Evolutionary conservation across 2,797 vertebrate species (phyloP).

Genomic region (Mus caroli): DNA sequence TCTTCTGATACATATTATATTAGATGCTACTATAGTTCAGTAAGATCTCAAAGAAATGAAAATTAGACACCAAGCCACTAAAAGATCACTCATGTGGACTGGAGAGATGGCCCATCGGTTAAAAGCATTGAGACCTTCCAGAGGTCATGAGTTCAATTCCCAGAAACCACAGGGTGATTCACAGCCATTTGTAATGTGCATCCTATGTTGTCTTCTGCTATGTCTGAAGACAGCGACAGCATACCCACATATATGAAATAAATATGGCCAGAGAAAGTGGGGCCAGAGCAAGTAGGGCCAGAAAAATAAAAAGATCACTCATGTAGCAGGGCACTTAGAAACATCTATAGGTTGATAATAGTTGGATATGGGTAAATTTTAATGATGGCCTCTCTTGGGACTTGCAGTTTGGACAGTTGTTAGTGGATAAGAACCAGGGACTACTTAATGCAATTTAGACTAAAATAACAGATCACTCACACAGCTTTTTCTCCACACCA

Average conservation of each 20-base stretch:
- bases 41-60: not conserved
- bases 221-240: too few species aligned
- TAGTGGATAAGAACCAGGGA: not conserved
- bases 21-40: not conserved
- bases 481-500: not conserved
- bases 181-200: too few species aligned
- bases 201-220: too few species aligned
- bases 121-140: too few species aligned
- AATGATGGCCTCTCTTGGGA: not conserved
- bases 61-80: not conserved
- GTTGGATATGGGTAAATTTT: not conserved
- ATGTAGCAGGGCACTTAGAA: rapidly evolving
- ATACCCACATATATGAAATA: too few species aligned
- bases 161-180: too few species aligned
- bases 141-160: too few species aligned
- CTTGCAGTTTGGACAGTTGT: not conserved
- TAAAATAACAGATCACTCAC: not conserved
- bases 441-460: not conserved
- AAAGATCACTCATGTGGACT: not conserved
- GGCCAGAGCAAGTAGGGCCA: too few species aligned
- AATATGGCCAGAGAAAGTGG: too few species aligned
- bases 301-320: not conserved
- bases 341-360: not conserved
- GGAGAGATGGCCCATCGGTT: too few species aligned
- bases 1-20: not conserved